phyloP scores from a whole-genome alignment of 2,888 invertebrate genomes.

The Poecilus cupreus region DNA sequence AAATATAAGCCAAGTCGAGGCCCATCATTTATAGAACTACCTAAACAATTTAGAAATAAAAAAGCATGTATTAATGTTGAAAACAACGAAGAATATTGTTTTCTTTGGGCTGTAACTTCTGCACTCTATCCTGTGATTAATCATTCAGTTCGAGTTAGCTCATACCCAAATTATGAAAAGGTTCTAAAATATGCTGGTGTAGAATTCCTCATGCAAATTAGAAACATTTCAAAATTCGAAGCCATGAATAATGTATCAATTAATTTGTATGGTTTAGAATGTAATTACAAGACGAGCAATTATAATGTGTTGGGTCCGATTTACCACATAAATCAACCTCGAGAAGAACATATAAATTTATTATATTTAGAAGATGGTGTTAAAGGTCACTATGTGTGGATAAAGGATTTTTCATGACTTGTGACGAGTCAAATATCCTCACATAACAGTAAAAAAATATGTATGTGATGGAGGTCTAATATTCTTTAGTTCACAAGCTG shows the following conservation, averaged over 20 bases:
- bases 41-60: slow-evolving; percentile 51
- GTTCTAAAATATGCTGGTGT: not conserved
- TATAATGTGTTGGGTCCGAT: not conserved
- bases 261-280: slow-evolving; percentile 7
- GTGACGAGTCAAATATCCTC: slow-evolving; percentile 58
- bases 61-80: slow-evolving; percentile 61
- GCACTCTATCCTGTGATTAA: slow-evolving; percentile 54
- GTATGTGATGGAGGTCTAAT: too few species aligned
- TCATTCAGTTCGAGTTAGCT: slow-evolving; percentile 34
- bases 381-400: slow-evolving; percentile 41
- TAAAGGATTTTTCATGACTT: slow-evolving; percentile 58
- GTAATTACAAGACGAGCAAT: not conserved
- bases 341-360: slow-evolving; percentile 31
- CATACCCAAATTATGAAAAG: slow-evolving; percentile 41
- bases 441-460: too few species aligned
- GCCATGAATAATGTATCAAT: slow-evolving; percentile 15
- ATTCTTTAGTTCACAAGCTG: too few species aligned
- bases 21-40: slow-evolving; percentile 59
- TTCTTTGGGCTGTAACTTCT: too few species aligned
- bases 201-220: not conserved
- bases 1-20: slow-evolving; percentile 56
- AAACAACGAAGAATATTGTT: slow-evolving; percentile 61
- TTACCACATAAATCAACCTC: not conserved
- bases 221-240: slow-evolving; percentile 23
- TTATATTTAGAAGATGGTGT: slow-evolving; percentile 13